Conservation (phyloP, 2,113 vertebrate species). For the Tonatia bakeri region DNA sequence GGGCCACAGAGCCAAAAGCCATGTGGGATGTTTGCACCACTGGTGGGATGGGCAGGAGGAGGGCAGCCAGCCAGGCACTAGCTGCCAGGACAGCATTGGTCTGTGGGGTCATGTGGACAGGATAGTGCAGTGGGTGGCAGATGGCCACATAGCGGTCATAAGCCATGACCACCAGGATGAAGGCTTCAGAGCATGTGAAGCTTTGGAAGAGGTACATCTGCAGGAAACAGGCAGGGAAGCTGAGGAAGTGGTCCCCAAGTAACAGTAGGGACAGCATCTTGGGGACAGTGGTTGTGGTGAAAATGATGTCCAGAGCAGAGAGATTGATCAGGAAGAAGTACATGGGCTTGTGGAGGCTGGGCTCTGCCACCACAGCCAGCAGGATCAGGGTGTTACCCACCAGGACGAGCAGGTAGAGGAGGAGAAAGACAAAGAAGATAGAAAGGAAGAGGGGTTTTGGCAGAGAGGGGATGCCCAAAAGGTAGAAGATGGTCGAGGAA, state of each 20-base stretch:
- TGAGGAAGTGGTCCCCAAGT: neutral
- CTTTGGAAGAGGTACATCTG: conserved; percentile 52
- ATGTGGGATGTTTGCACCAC: neutral
- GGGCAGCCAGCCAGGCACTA: neutral
- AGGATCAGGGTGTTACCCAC: conserved; percentile 58
- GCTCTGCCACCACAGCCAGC: conserved; percentile 33
- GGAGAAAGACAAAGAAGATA: conserved; percentile 55
- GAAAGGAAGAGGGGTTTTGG: neutral
- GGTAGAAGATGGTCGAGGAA: neutral
- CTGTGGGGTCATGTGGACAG: neutral
- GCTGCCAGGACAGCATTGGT: neutral
- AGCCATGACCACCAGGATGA: conserved; percentile 64
- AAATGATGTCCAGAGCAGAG: conserved; percentile 51
- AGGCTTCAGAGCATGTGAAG: neutral
- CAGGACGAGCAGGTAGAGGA: conserved; percentile 52
- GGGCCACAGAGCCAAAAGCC: neutral
- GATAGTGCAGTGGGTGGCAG: conserved; percentile 7
- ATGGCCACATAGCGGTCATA: conserved; percentile 8
- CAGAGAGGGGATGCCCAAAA: neutral
- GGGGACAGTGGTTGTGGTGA: conserved; percentile 44
- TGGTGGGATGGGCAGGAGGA: neutral
- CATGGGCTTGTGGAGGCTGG: conserved; percentile 57
- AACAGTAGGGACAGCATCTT: conserved; percentile 54
- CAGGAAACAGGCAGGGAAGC: conserved; percentile 44
- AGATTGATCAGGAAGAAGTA: conserved; percentile 62